Percentiles rank a stretch among this genome's conserved stretches.
These are phyloP conservation scores for Drosophila aff. DNA, from an alignment of 1,140 invertebrate species.

Conservation along the genomic window DNA sequence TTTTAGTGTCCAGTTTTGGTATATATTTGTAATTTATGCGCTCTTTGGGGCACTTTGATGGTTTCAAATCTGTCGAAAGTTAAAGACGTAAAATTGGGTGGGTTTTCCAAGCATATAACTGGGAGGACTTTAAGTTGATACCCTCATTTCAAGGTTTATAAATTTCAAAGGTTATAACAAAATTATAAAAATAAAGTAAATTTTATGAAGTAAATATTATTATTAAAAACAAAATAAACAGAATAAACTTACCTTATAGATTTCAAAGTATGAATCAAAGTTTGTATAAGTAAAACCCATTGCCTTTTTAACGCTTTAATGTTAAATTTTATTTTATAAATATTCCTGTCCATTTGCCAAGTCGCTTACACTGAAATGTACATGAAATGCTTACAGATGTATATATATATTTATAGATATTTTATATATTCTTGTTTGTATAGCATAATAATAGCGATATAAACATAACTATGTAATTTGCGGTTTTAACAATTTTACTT, in stretches of 20 bases:
- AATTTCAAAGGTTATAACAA: neutral
- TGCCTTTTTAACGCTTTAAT: slow-evolving; percentile 57
- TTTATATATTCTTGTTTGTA: slow-evolving; percentile 23
- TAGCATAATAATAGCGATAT: slow-evolving; percentile 24
- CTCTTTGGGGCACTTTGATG: slow-evolving; percentile 34
- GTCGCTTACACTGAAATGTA: slow-evolving; percentile 63
- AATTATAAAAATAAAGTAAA: no score
- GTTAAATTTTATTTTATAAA: slow-evolving; percentile 76
- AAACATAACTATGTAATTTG: slow-evolving; percentile 37
- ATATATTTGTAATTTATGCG: slow-evolving; percentile 70
- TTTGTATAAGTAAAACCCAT: neutral
- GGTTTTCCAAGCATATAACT: neutral
- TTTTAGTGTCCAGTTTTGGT: slow-evolving; percentile 56
- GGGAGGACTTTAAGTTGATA: neutral
- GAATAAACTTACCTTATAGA: neutral
- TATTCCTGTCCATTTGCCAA: slow-evolving; percentile 71
- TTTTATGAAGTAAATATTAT: neutral
- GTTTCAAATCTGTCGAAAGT: slow-evolving; percentile 16
- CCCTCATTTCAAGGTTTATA: no score
- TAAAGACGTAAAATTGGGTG: neutral
- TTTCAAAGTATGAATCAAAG: neutral
- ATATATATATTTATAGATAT: slow-evolving; percentile 23
- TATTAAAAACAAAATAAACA: neutral
- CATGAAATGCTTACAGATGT: slow-evolving; percentile 60
- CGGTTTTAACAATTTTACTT: slow-evolving; percentile 42